These are phyloP conservation scores for Theretra japonica DNA, from an alignment of 2,888 invertebrate genomes.

Conservation along the genomic window DNA sequence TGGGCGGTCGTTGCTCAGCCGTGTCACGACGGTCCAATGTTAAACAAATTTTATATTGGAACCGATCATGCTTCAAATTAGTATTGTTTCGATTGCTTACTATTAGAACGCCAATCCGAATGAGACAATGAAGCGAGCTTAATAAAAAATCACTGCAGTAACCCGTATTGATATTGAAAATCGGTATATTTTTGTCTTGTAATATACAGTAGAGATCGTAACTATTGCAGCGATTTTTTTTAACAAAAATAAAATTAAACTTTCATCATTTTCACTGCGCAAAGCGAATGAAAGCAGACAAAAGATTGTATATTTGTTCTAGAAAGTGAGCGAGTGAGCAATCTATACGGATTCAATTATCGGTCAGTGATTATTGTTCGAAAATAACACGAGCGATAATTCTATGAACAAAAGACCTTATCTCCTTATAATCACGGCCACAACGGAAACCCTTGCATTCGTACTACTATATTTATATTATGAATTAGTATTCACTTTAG, in stretches of 20 bases:
- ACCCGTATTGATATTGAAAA: too few species aligned
- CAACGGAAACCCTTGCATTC: constrained; percentile 10
- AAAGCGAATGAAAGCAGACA: constrained; percentile 12
- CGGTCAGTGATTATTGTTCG: constrained; percentile 22
- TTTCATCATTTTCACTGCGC: neutral
- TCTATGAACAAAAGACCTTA: constrained; percentile 20
- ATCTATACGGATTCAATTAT: constrained; percentile 20
- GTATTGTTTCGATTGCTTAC: neutral
- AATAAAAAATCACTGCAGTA: too few species aligned
- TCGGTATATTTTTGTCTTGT: neutral
- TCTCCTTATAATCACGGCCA: neutral
- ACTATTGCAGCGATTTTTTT: neutral
- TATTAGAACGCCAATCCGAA: neutral
- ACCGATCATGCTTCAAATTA: constrained; percentile 2
- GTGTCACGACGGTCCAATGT: neutral
- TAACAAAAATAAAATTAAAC: neutral
- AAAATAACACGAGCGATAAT: constrained; percentile 17
- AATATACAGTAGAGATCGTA: neutral
- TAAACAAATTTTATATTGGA: constrained; percentile 1
- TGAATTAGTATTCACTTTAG: neutral
- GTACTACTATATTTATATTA: neutral
- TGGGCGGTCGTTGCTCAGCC: constrained; percentile 9
- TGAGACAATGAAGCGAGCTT: neutral
- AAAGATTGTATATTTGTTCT: constrained; percentile 11
- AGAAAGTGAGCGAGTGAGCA: constrained; percentile 5